Conservation (phyloP, 2,113 vertebrate genomes). For the Atherinomorus stipes region DNA sequence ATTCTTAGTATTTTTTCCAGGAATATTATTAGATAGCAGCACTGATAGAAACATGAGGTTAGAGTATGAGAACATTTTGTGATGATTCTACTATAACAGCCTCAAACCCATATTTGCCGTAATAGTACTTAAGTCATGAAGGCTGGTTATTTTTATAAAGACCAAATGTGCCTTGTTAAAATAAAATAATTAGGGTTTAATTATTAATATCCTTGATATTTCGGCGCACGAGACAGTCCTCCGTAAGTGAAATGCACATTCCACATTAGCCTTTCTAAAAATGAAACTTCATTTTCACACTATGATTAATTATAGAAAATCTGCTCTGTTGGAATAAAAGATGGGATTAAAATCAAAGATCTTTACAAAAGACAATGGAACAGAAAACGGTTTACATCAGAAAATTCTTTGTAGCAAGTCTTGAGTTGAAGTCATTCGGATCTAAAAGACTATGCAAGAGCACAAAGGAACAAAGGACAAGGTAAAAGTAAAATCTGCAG, state of each 20-base stretch:
- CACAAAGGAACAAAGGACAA: conserved; percentile 35
- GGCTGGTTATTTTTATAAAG: neutral
- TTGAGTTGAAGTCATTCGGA: conserved; percentile 68
- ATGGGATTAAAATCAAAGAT: conserved; percentile 12
- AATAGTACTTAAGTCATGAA: neutral
- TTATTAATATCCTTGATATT: conserved; percentile 18
- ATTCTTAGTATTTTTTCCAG: neutral
- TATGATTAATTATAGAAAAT: conserved; percentile 5
- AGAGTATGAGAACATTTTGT: neutral
- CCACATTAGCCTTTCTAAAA: conserved; percentile 4
- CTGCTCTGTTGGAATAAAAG: neutral
- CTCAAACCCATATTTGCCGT: neutral
- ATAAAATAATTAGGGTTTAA: neutral
- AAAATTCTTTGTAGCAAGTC: neutral
- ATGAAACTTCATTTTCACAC: conserved; percentile 1
- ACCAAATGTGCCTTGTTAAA: neutral
- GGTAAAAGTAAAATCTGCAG: conserved; percentile 58
- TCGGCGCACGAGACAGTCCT: neutral
- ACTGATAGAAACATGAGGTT: neutral
- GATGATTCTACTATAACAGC: neutral
- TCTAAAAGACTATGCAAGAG: conserved; percentile 59
- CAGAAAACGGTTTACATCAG: neutral
- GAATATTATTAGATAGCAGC: conserved; percentile 6
- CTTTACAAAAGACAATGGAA: neutral
- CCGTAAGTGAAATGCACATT: neutral